A percentile compares a stretch with the other conserved stretches of the same genome.
Evolutionary conservation across 1,140 invertebrate species (phyloP).

Genomic region (Trinorchestia longiramus): DNA sequence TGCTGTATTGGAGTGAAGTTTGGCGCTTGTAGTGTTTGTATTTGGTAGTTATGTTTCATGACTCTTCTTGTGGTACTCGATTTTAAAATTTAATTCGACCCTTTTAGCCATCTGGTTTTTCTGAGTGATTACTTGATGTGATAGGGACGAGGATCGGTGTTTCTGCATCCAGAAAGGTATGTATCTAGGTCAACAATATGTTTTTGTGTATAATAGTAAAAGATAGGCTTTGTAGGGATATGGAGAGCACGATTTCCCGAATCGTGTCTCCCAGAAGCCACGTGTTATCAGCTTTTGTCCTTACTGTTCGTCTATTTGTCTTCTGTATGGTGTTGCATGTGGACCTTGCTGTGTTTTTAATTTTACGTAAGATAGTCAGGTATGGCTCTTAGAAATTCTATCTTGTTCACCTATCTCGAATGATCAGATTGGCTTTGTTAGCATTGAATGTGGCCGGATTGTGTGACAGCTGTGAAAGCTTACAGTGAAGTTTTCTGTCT

Average conservation of each 20-base stretch:
- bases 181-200: neutral
- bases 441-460: neutral
- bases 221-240: neutral
- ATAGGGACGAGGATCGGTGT: neutral
- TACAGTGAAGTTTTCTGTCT: neutral
- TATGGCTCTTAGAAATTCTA: neutral
- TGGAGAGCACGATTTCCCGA: neutral
- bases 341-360: constrained; percentile 32
- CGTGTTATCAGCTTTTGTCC: neutral
- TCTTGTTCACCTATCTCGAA: neutral
- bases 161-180: neutral
- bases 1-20: neutral
- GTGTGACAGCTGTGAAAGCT: neutral
- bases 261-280: neutral
- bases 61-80: neutral
- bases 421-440: neutral
- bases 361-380: neutral
- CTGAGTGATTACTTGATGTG: neutral
- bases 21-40: neutral
- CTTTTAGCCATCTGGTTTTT: neutral
- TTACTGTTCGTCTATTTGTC: neutral
- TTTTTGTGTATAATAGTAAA: neutral
- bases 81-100: neutral
- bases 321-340: constrained; percentile 32
- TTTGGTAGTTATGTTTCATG: neutral